Conservation (phyloP, 2,888 invertebrate genomes). For the Lasioglossum lativentre region DNA sequence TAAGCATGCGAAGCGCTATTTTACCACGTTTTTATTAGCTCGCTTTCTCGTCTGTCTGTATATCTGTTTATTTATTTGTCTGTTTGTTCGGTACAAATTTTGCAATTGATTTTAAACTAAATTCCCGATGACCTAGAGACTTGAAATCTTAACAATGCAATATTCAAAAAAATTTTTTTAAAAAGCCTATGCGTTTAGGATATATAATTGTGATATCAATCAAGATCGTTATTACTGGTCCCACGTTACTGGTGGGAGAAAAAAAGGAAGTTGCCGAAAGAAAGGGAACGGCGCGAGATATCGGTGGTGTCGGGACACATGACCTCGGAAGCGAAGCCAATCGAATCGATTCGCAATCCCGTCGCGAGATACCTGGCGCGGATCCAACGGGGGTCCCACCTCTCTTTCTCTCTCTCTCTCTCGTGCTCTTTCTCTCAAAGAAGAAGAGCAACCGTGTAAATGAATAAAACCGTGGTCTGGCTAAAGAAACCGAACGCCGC, state of each 20-base stretch:
- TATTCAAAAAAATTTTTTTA: too few relatives aligned
- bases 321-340: constrained; percentile 35
- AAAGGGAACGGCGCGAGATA: neutral
- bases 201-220: constrained; percentile 7
- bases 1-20: neutral
- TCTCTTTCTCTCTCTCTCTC: too few relatives aligned
- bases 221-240: too few relatives aligned
- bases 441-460: constrained; percentile 34
- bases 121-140: too few relatives aligned
- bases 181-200: too few relatives aligned
- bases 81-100: too few relatives aligned
- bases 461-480: constrained; percentile 41
- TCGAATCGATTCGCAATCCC: constrained; percentile 52
- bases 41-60: too few relatives aligned
- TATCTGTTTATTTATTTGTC: too few relatives aligned
- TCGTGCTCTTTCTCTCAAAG: neutral
- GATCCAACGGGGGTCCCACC: constrained; percentile 33
- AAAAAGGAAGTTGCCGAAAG: neutral
- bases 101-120: too few relatives aligned
- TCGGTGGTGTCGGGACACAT: constrained; percentile 31
- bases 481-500: constrained; percentile 39
- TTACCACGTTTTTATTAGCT: too few relatives aligned
- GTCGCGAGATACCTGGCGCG: constrained; percentile 49
- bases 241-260: neutral
- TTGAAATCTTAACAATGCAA: too few relatives aligned